These are phyloP conservation scores for Pterois miles DNA, from an alignment of 2,797 vertebrate genomes.

Conservation along the genomic window DNA sequence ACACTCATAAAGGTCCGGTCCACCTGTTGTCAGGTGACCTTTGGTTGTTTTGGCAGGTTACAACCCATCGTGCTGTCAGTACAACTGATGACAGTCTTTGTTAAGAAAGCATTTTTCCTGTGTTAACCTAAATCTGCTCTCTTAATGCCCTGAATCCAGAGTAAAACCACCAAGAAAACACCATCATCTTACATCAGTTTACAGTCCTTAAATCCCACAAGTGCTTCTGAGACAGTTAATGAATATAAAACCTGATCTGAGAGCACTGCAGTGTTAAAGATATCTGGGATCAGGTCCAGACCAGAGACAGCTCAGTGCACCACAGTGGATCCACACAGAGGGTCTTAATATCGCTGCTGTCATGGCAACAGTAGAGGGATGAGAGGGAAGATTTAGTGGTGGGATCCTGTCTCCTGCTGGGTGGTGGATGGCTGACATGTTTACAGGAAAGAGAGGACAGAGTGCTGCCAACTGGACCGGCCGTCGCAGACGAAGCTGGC, in stretches of 20 bases:
- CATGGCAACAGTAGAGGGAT: neutral
- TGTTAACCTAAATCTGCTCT: neutral
- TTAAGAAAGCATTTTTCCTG: neutral
- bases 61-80: neutral
- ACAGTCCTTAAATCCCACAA: neutral
- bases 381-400: slow-evolving; percentile 1
- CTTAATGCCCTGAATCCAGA: neutral
- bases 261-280: neutral
- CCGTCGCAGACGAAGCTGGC: neutral
- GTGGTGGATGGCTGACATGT: slow-evolving; percentile 15
- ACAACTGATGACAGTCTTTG: neutral
- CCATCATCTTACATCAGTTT: neutral
- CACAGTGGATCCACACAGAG: neutral
- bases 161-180: neutral
- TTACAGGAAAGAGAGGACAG: slow-evolving; percentile 26
- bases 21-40: neutral
- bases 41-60: neutral
- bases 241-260: neutral
- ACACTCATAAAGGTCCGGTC: neutral
- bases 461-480: slow-evolving; percentile 17
- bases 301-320: neutral
- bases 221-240: neutral
- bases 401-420: slow-evolving; percentile 10
- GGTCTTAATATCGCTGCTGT: slow-evolving; percentile 31
- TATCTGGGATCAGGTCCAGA: neutral